Percentiles rank a stretch among this genome's conserved stretches.
phyloP scores from a whole-genome alignment of 2,888 invertebrate genomes.

The Chrysolina oricalcia region DNA sequence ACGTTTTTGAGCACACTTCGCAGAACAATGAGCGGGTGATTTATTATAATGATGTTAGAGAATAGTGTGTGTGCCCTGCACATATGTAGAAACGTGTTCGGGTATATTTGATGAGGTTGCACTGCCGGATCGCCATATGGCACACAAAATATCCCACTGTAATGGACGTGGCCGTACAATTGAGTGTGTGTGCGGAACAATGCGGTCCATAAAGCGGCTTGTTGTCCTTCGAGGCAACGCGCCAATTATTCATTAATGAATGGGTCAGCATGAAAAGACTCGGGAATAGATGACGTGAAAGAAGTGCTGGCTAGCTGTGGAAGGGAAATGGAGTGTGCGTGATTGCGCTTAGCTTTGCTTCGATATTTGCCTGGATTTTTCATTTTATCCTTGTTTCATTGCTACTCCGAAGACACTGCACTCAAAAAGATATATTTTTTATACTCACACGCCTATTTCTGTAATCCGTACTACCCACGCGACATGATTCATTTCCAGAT shows the following conservation, averaged over 20 bases:
- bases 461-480: no score
- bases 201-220: slow-evolving; percentile 50
- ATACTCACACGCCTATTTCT: no score
- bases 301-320: not conserved
- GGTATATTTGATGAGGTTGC: slow-evolving; percentile 50
- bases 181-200: slow-evolving; percentile 54
- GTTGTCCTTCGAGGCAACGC: slow-evolving; percentile 44
- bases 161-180: slow-evolving; percentile 59
- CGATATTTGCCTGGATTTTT: no score
- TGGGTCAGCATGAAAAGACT: slow-evolving; percentile 27
- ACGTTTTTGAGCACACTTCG: slow-evolving; percentile 20
- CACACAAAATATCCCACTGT: slow-evolving; percentile 57
- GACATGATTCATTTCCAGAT: no score
- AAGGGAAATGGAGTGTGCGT: not conserved
- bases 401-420: no score
- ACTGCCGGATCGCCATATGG: slow-evolving; percentile 54
- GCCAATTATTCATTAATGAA: slow-evolving; percentile 47
- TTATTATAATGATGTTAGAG: slow-evolving; percentile 41
- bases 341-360: not conserved
- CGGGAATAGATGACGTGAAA: slow-evolving; percentile 15
- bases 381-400: no score
- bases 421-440: no score
- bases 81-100: slow-evolving; percentile 47
- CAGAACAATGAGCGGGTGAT: slow-evolving; percentile 34
- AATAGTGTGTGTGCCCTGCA: slow-evolving; percentile 40